Percentiles rank a stretch among this genome's conserved stretches.
Conservation (phyloP, 2,113 vertebrate species). For the Lucifuga dentata region DNA sequence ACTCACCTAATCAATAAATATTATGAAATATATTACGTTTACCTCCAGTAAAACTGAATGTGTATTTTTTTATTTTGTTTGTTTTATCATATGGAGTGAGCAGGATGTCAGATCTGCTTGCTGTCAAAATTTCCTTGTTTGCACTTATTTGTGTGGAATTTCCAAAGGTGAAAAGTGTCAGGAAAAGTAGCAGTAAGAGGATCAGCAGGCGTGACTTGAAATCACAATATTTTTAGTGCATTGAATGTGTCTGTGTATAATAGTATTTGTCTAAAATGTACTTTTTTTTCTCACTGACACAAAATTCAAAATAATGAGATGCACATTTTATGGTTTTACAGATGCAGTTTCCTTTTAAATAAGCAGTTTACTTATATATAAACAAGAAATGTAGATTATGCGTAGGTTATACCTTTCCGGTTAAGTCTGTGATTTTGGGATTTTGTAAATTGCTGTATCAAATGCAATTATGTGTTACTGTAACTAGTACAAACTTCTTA, state of each 20-base stretch:
- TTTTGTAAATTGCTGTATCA: slow-evolving; percentile 21
- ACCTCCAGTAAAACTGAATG: slow-evolving; percentile 27
- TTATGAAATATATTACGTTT: not conserved
- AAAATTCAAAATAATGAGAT: slow-evolving; percentile 55
- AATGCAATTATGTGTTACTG: not conserved
- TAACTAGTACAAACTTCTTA: no score
- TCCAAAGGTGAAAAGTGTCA: slow-evolving; percentile 37
- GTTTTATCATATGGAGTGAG: slow-evolving; percentile 10
- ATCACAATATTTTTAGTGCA: slow-evolving; percentile 33
- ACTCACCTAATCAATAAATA: slow-evolving; percentile 35
- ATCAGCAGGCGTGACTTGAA: slow-evolving; percentile 39
- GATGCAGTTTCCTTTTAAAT: slow-evolving; percentile 43
- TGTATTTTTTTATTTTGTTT: slow-evolving; percentile 4
- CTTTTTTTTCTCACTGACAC: slow-evolving; percentile 50
- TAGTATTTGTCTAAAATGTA: slow-evolving; percentile 51
- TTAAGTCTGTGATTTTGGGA: slow-evolving; percentile 1
- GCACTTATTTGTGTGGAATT: slow-evolving; percentile 51
- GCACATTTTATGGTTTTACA: slow-evolving; percentile 48
- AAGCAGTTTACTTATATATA: slow-evolving; percentile 43
- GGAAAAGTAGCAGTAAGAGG: slow-evolving; percentile 28
- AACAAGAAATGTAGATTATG: slow-evolving; percentile 15
- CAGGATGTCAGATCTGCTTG: slow-evolving; percentile 26
- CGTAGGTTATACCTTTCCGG: not conserved
- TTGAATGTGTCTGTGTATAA: slow-evolving; percentile 38
- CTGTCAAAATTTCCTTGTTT: slow-evolving; percentile 26